Evolutionary conservation across 2,797 vertebrate species (phyloP), one percentile per base, ranked within the genome.

Genomic region (Tapera naevia): DNA sequence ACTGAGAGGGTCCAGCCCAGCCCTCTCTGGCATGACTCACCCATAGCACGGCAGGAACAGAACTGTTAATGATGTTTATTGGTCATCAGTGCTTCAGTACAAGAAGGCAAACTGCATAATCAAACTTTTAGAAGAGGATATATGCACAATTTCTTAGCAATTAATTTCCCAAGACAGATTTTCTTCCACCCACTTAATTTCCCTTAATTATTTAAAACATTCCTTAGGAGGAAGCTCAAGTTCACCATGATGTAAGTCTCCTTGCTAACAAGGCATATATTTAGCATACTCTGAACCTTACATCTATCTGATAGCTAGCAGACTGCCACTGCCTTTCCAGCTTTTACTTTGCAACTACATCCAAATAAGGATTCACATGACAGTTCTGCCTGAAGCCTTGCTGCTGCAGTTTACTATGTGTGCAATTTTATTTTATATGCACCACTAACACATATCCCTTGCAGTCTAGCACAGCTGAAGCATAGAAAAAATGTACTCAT

Each of bases 151-250:
- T 84, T 88, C 79, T 67, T 56, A 88, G 58, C 70, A 88, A 46
- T 70, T 91, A n/a, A 75, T 74, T 89, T 80, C 73, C 62, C 41
- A 87, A 93, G 80, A 45, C 66, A 95, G 86, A 91, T 86, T 97
- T 96, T 92, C n/a, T 95, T 88, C 91, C 81, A 85, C 84, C 61
- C 57, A 78, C 80, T 85, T 85, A 92, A n/a, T 39, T 94, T 93
- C 10, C 12, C 43, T 62, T 84, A 84, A 92, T 58, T 46, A 91
- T 84, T 86, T 84, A 80, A 92, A 92, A 53, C 6, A 25, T 69
- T 48, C 51, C 45, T 66, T 66, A 81, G 0, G 1, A 79, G 37
- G n/a, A 79, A 89, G 33, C 16, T 93, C 39, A 76, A 66, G 79
- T 66, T 89, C 22, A 60, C 33, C 30, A 11, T 3, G 13, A 32